These are phyloP conservation scores for Sthenelais limicola DNA, from an alignment of 2,888 invertebrate species.

Conservation along the genomic window DNA sequence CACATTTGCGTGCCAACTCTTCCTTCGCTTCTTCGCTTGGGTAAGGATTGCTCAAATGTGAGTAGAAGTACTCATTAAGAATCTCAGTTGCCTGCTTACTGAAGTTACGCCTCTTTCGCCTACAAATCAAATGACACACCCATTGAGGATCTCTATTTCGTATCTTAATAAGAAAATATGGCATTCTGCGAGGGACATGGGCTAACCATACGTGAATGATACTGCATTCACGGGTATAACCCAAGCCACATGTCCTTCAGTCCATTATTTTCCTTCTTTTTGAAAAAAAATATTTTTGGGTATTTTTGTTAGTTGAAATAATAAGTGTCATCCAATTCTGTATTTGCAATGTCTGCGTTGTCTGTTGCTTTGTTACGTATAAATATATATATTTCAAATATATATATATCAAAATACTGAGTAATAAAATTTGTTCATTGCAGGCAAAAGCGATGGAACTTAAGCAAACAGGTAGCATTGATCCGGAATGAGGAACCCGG, in stretches of 20 bases:
- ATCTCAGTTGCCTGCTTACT: slow-evolving; percentile 99
- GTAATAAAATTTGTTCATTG: slow-evolving; percentile 37
- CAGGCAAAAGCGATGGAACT: slow-evolving; percentile 40
- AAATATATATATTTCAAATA: slow-evolving; percentile 28
- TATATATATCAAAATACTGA: slow-evolving; percentile 28
- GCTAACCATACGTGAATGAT: too few relatives aligned
- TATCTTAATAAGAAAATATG: too few relatives aligned
- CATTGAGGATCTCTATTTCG: too few relatives aligned
- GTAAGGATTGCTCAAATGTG: slow-evolving; percentile 99
- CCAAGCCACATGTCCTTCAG: too few relatives aligned
- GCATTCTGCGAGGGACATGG: too few relatives aligned
- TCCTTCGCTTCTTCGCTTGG: slow-evolving; percentile 99
- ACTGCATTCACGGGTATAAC: too few relatives aligned
- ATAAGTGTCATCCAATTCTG: too few relatives aligned
- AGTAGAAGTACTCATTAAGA: slow-evolving; percentile 99
- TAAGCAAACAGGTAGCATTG: slow-evolving; percentile 39
- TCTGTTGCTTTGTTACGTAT: slow-evolving; percentile 3
- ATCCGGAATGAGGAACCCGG: slow-evolving; percentile 37
- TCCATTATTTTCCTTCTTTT: too few relatives aligned
- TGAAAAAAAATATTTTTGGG: too few relatives aligned
- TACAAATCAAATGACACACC: slow-evolving; percentile 57
- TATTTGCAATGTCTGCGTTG: too few relatives aligned
- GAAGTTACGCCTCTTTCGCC: slow-evolving; percentile 94
- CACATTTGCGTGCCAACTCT: slow-evolving; percentile 98
- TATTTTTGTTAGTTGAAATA: too few relatives aligned